A percentile compares a stretch with the other conserved stretches of the same genome.
These are phyloP conservation scores for Enteromius thamalakanensis DNA, from an alignment of 2,797 vertebrate genomes.

Conservation along the genomic window DNA sequence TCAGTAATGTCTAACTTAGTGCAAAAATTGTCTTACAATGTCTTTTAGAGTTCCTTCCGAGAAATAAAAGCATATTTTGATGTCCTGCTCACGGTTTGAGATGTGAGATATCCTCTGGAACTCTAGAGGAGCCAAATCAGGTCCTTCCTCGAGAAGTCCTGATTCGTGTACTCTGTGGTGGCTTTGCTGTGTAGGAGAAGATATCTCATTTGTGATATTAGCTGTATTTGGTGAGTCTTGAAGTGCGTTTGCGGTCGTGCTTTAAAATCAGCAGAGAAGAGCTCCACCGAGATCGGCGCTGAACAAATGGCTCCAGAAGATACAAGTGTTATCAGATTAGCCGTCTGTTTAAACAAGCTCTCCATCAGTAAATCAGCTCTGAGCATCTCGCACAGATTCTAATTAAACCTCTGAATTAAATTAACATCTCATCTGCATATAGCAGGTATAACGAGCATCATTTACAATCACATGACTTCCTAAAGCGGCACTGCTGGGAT, in stretches of 20 bases:
- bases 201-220: background rate
- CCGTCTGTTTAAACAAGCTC: constrained; percentile 34
- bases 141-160: background rate
- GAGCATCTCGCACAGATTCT: constrained; percentile 41
- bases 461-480: constrained; percentile 47
- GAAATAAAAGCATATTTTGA: background rate
- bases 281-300: background rate
- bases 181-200: background rate
- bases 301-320: constrained; percentile 32
- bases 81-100: background rate
- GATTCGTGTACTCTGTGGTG: background rate
- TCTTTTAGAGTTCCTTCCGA: background rate
- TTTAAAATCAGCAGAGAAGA: background rate
- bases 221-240: background rate
- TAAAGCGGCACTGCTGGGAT: constrained; percentile 35
- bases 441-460: constrained; percentile 55
- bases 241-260: background rate
- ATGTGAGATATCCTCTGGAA: background rate
- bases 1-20: background rate
- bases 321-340: constrained; percentile 49
- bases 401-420: constrained; percentile 58
- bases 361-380: constrained; percentile 40
- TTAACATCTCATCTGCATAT: constrained; percentile 62
- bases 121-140: background rate
- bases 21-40: background rate